These are phyloP conservation scores for Phalanger gymnotis DNA, from an alignment of 2,797 vertebrate genomes.

Conservation along the genomic window DNA sequence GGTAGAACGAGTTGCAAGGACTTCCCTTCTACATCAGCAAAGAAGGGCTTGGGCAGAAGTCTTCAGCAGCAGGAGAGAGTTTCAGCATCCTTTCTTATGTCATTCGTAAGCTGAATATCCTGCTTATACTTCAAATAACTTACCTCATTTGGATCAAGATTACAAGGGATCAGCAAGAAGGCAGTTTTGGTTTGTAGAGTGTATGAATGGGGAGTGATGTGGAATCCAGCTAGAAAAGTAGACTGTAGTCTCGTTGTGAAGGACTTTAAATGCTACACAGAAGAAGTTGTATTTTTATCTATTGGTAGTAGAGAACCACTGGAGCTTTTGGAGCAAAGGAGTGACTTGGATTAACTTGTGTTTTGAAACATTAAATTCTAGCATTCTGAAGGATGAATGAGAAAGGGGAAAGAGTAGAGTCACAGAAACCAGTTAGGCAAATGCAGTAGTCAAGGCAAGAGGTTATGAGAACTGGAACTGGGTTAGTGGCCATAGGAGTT, in stretches of 20 bases:
- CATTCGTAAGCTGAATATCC: not conserved
- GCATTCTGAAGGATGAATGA: not conserved
- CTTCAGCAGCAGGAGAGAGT: not conserved
- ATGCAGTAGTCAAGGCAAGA: not conserved
- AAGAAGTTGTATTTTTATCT: not conserved
- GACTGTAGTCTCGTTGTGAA: not conserved
- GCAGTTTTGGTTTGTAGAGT: not conserved
- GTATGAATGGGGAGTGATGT: not conserved
- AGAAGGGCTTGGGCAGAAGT: not conserved
- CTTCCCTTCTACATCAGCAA: not conserved
- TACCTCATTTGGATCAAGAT: not conserved
- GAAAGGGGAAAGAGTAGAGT: too few relatives aligned
- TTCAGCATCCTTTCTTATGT: not conserved
- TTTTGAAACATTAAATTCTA: not conserved
- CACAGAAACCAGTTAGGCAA: not conserved
- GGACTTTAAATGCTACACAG: not conserved
- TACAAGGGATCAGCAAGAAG: not conserved
- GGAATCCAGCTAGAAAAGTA: not conserved
- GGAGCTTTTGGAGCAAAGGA: not conserved
- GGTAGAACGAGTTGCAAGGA: not conserved
- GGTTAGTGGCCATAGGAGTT: not conserved
- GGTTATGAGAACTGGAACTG: not conserved
- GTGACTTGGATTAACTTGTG: not conserved
- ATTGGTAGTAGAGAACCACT: not conserved
- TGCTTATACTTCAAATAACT: not conserved